Percentiles rank a stretch among this genome's conserved stretches.
These are phyloP conservation scores for Acrobasis suavella DNA, from an alignment of 2,888 invertebrate species.

Conservation along the genomic window DNA sequence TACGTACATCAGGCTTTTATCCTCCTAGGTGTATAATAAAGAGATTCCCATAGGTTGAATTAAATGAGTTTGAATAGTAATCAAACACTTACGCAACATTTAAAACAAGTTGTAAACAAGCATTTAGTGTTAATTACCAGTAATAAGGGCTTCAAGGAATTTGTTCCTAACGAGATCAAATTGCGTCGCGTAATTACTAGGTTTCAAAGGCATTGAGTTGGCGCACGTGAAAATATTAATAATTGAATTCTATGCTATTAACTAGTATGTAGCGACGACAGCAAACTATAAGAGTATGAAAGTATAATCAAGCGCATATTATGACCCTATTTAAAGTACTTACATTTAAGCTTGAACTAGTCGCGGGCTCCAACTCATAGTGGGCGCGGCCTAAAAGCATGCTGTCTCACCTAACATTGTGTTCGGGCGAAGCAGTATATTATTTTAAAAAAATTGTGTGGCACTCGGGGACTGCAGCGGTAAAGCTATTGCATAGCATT, in stretches of 20 bases:
- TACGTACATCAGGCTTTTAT: no score
- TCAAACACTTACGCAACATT: constrained; percentile 15
- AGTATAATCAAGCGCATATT: no score
- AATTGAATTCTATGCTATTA: neutral
- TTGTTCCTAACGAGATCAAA: constrained; percentile 44
- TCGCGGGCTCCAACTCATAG: no score
- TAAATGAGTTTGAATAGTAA: constrained; percentile 17
- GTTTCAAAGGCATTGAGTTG: constrained; percentile 6
- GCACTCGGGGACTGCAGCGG: no score
- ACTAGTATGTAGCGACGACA: neutral
- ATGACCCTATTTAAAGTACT: no score
- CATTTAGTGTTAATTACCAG: constrained; percentile 39
- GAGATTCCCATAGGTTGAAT: constrained; percentile 15
- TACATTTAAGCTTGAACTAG: no score
- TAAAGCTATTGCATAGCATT: no score
- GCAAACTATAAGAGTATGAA: no score
- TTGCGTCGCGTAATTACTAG: constrained; percentile 36
- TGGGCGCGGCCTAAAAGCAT: no score
- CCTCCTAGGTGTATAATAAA: neutral
- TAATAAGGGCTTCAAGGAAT: constrained; percentile 37
- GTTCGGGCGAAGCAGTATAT: no score
- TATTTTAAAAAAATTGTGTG: no score
- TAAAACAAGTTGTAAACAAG: constrained; percentile 41
- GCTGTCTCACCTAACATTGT: no score
- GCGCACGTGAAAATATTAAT: constrained; percentile 10